Base-by-base conservation (phyloP, 2,113 vertebrate genomes). In the Dendropsophus ebraccatus region DNA sequence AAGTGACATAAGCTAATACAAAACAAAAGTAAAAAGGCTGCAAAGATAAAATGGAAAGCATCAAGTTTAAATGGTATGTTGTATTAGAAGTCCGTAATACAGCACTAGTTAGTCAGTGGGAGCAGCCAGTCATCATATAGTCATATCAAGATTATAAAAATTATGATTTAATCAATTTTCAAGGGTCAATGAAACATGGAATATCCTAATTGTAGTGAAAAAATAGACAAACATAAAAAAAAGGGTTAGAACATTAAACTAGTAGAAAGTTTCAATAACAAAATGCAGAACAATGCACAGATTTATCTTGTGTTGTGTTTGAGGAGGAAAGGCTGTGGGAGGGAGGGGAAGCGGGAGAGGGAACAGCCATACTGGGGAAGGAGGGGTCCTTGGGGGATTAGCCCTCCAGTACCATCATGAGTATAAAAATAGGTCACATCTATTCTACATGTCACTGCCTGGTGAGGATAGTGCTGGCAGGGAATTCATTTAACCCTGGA, bases 351-450 rank as follows among this genome's bases (percentile, higher is more conserved):
- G 77, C 78, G 69, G 69, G 52, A 73, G 85, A 49, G 85, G 28
- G 85, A 87, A 87, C 78, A 87, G 85, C 85, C 85, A 87, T 77
- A 79, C 73, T 35, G 67, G 73, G 80, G 73, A 75, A 76, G 60
- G 77, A 58, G 70, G 79, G 77, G 69, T 87, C 87, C 85, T 82
- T 80, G 76, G 87, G 85, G 87, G 86, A 69, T 73, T 82, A 86
- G 87, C 73, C 85, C 81, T 87, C 84, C 87, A 88, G 85, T 88
- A 82, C 84, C 84, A 86, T 86, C 81, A 87, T 86, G 77, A 80
- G 87, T 87, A 88, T 88, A 85, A 80, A 88, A 88, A 83, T 88
- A 88, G 87, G 87, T 87, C 87, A 87, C 70, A 82, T 80, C 81
- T 83, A 74, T 87, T 87, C 85, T 87, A 81, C 80, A 87, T 83